Conservation (phyloP, 2,888 invertebrate genomes). For the Pegoplata infirma region DNA sequence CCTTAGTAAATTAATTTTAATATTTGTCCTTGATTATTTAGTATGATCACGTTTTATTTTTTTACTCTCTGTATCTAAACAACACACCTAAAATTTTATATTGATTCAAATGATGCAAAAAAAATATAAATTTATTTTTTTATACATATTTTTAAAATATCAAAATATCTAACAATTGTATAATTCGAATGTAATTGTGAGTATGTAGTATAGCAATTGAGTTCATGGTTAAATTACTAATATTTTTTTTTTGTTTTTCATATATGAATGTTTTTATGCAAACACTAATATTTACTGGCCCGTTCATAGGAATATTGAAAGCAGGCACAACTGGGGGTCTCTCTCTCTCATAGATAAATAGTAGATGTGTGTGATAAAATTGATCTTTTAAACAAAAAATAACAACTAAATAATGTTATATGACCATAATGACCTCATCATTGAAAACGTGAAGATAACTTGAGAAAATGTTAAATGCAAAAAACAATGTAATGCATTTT, state of each 20-base stretch:
- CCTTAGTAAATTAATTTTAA: too few relatives aligned
- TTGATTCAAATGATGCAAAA: background rate
- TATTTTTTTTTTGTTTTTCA: conserved; percentile 16
- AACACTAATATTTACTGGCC: background rate
- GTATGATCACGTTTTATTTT: conserved; percentile 41
- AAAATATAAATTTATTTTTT: background rate
- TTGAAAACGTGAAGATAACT: background rate
- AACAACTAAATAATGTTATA: conserved; percentile 14
- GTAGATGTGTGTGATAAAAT: conserved; percentile 14
- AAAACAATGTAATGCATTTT: too few relatives aligned
- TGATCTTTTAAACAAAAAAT: conserved; percentile 25
- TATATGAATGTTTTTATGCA: background rate
- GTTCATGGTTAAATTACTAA: conserved; percentile 64
- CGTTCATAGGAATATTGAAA: conserved; percentile 20
- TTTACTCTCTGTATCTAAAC: background rate
- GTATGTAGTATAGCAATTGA: conserved; percentile 61
- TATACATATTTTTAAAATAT: background rate
- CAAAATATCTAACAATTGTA: background rate
- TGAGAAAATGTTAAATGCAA: too few relatives aligned
- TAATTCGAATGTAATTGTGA: conserved; percentile 50
- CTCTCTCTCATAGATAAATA: background rate
- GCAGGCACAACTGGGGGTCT: conserved; percentile 7
- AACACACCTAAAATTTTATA: background rate
- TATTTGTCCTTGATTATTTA: conserved; percentile 45
- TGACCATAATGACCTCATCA: conserved; percentile 19